Evolutionary conservation across 30 jellyfish, hydroid and myxozoan genomes (phyloP).

Genomic region (Calvadosia cruxmelitensis): DNA sequence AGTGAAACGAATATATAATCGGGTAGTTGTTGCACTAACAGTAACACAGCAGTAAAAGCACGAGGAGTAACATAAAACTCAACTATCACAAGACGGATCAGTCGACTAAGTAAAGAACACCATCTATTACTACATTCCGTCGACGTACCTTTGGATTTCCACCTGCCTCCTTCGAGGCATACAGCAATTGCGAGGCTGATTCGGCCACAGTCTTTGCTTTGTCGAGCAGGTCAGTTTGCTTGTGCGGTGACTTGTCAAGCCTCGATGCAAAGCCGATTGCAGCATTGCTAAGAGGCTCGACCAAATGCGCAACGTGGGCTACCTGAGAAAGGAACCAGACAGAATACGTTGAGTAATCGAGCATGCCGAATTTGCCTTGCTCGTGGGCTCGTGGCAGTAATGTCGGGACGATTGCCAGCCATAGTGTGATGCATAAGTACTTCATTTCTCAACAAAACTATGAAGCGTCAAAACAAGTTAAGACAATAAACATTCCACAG

Average conservation of each 20-base stretch:
- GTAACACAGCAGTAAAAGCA: not conserved
- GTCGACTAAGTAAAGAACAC: not conserved
- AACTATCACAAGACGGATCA: not conserved
- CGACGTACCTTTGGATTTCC: conserved; percentile 80
- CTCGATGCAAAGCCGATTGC: conserved; percentile 87
- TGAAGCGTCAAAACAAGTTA: too few species aligned
- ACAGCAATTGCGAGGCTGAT: conserved; percentile 74
- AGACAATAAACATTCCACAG: too few species aligned
- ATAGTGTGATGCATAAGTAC: too few species aligned
- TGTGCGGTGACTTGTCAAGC: conserved; percentile 67
- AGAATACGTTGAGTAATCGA: not conserved
- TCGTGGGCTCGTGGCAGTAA: too few species aligned
- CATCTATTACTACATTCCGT: too few species aligned
- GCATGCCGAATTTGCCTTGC: too few species aligned
- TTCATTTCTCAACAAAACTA: too few species aligned
- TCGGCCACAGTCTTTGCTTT: conserved; percentile 86
- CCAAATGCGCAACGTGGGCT: conserved; percentile 60
- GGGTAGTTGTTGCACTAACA: too few species aligned
- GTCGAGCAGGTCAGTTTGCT: conserved; percentile 81
- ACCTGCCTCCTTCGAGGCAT: conserved; percentile 84
- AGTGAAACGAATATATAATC: too few species aligned
- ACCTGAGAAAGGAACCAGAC: conserved; percentile 17
- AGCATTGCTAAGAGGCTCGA: conserved; percentile 72
- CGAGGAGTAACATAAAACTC: not conserved
- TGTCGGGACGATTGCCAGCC: too few species aligned